Evolutionary conservation across 2,797 vertebrate species (phyloP).

Genomic region (Schizothorax lantsangensis): DNA sequence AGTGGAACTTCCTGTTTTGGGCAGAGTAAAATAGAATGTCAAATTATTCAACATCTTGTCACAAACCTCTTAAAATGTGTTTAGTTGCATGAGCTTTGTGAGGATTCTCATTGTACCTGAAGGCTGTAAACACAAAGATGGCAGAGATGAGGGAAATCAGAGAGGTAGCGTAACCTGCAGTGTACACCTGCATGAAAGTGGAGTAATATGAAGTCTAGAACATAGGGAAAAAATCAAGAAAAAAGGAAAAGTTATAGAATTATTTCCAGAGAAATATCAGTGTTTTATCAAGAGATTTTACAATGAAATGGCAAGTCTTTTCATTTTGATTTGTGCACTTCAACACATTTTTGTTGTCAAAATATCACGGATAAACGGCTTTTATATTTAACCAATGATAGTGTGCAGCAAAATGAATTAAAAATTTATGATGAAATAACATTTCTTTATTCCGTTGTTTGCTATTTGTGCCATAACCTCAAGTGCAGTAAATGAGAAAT

Average conservation of each 20-base stretch:
- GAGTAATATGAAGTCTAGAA: slow-evolving; percentile 84
- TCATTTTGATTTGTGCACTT: background rate
- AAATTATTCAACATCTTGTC: background rate
- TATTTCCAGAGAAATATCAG: background rate
- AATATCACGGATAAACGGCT: background rate
- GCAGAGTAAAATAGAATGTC: background rate
- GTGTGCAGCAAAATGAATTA: background rate
- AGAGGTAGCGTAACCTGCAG: slow-evolving; percentile 81
- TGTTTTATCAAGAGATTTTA: background rate
- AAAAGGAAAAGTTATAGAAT: background rate
- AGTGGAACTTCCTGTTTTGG: slow-evolving; percentile 86
- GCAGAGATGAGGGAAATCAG: slow-evolving; percentile 81
- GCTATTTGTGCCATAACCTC: background rate
- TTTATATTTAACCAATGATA: background rate
- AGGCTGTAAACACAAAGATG: slow-evolving; percentile 78
- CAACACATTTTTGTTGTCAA: background rate
- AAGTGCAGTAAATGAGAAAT: background rate
- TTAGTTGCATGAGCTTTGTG: background rate
- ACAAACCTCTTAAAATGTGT: background rate
- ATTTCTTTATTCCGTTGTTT: background rate
- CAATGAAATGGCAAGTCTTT: background rate
- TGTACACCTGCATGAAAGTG: slow-evolving; percentile 82
- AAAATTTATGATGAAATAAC: background rate
- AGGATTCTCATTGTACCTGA: slow-evolving; percentile 71
- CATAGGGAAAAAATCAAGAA: background rate